Base-by-base conservation (phyloP, 2,113 vertebrate species). In the Rhynchopsitta pachyrhyncha region DNA sequence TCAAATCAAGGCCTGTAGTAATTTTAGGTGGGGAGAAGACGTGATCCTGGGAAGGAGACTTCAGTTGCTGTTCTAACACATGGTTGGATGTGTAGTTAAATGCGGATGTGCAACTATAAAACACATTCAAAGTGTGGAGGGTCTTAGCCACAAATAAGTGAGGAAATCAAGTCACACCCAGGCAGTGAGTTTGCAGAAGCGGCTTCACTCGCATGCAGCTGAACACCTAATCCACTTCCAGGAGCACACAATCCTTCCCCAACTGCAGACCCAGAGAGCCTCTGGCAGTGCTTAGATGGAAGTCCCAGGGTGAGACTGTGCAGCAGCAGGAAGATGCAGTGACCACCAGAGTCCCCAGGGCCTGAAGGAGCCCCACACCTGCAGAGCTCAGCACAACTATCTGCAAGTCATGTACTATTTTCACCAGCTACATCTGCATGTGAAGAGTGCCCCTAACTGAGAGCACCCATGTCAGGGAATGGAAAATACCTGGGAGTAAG, bases 221-320 rank as follows among this genome's bases (percentile, higher is more conserved):
- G 39, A 37, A 7, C 5, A 9, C 28, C 20, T 28, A 8, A 29
- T 4, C 6, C 4, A 5, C 17, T n/a, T 29, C 46, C 35, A 62
- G 39, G 11, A 4, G 33, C 15, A 41, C 37, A 1, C 39, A 17
- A 1, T 2, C 28, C 0, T 74, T 73, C 24, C 37, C 68, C 67
- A 39, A 6, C 17, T 39, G 44, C 67, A 80, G 17, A 52, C 23
- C 27, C 60, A 18, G 24, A 22, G 50, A 73, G 33, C 47, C 19
- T 23, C 20, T 11, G 41, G 33, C 39, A 39, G 39, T 2, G n/a
- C 44, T 44, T 25, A 5, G 33, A 9, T 15, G 66, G 52, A 71
- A 50, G 33, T 7, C n/a, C 28, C 13, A 9, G 11, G n/a, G 49
- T 16, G 11, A 57, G 31, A 59, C 7, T 0, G 2, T 3, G 15